Percentiles rank a stretch among this genome's conserved stretches.
Conservation (phyloP, 2,113 vertebrate species). For the Silurus meridionalis region DNA sequence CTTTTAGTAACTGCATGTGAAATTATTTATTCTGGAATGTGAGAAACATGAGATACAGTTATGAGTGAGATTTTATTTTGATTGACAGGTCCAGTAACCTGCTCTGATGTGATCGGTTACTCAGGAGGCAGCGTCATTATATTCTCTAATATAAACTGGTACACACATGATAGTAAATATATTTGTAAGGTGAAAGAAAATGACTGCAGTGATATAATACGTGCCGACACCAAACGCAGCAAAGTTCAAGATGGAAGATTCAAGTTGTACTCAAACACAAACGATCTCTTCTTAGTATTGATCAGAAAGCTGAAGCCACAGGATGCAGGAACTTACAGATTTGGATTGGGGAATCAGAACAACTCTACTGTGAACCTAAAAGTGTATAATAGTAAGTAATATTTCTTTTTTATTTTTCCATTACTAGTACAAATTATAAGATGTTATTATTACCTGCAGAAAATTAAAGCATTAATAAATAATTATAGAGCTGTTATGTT, state of each 20-base stretch:
- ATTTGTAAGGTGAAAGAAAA: conserved; percentile 4
- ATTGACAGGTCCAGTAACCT: conserved; percentile 8
- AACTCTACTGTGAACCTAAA: background rate
- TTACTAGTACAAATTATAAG: too few relatives aligned
- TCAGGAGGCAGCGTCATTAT: conserved; percentile 21
- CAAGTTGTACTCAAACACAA: conserved; percentile 1
- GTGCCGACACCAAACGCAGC: background rate
- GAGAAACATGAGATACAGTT: too few relatives aligned
- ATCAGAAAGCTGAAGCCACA: conserved; percentile 34
- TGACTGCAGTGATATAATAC: conserved; percentile 12
- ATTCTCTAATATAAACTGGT: background rate
- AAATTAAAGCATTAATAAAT: background rate
- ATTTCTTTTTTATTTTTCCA: background rate
- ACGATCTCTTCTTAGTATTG: conserved; percentile 4
- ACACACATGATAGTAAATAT: background rate
- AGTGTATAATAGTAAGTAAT: background rate
- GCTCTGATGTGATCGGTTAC: conserved; percentile 12
- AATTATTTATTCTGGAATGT: background rate
- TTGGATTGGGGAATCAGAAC: conserved; percentile 12
- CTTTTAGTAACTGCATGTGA: background rate
- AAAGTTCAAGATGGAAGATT: conserved; percentile 10
- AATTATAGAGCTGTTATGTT: background rate
- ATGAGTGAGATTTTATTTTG: background rate
- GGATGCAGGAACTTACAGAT: conserved; percentile 32
- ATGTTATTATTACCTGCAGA: too few relatives aligned